Evolutionary conservation across 2,113 vertebrate genomes (phyloP), one percentile per base, ranked within the genome.

Genomic region (Neopipo cinnamomea): DNA sequence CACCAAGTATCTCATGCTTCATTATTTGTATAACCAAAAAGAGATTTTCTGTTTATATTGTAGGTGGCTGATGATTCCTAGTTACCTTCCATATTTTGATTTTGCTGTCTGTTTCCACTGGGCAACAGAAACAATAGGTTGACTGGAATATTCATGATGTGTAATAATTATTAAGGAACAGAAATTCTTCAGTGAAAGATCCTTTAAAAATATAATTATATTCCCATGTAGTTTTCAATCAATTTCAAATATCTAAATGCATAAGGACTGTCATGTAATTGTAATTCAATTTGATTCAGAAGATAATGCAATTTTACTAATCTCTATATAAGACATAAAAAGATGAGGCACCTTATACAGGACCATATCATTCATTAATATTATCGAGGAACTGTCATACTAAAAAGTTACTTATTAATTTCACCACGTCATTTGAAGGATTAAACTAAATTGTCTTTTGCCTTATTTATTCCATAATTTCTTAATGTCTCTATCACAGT

Each of bases 401-500:
- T 96, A 94, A 97, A 96, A 97, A 97, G 67, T 93, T 95, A 88
- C 74, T 91, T 94, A 61, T 80, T 79, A 95, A 81, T 93, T 96
- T 95, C 92, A 93, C 75, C 66, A 75, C 88, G 46, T 70, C 81
- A 95, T 97, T 96, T 88, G 92, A 73, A 89, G 47, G 77, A 95
- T 95, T 95, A 79, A 94, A 58, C 82, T 59, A 96, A 97, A 97
- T 95, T 96, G 58, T 96, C 56, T 85, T 95, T 87, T 96, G 86
- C 91, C 97, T 97, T 97, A 98, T 97, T 97, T 97, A 98, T 88
- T 88, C 56, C 50, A 84, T 76, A 91, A 96, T 97, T 97, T 98
- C 89, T 55, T 73, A 96, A 91, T 22, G 47, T 76, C 92, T 94
- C 31, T 79, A 46, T 88, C 75, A 85, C 16, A 88, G 72, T 89